Percentiles rank a stretch among this genome's conserved stretches.
Evolutionary conservation across 2,888 invertebrate genomes (phyloP).

Genomic region (Zelleria hepariella): DNA sequence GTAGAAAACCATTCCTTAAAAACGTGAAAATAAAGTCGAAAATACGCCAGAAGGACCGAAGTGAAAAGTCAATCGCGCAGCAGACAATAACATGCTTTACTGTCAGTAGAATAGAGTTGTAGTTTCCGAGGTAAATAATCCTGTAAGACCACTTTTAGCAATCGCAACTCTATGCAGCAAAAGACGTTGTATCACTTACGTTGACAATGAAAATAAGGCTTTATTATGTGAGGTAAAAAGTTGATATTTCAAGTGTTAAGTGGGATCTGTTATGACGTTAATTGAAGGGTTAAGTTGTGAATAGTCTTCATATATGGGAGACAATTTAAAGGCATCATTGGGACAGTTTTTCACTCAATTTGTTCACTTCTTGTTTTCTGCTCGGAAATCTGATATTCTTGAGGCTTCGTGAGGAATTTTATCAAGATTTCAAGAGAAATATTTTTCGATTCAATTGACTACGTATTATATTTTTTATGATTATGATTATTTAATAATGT

Average conservation of each 20-base stretch:
- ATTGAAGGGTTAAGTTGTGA: slow-evolving; percentile 37
- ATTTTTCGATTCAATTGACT: neutral
- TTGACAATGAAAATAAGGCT: slow-evolving; percentile 38
- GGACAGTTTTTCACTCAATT: slow-evolving; percentile 51
- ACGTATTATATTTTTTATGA: neutral
- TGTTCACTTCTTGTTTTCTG: slow-evolving; percentile 36
- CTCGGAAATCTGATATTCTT: slow-evolving; percentile 1
- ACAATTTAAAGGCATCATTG: slow-evolving; percentile 47
- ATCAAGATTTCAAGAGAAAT: neutral
- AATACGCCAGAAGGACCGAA: slow-evolving; percentile 15
- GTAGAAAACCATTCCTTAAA: slow-evolving; percentile 32
- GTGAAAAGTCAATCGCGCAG: slow-evolving; percentile 19
- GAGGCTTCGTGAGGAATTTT: neutral
- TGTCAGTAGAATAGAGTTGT: slow-evolving; percentile 56
- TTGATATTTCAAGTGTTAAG: slow-evolving; percentile 29
- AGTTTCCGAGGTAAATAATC: slow-evolving; percentile 39
- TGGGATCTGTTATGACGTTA: slow-evolving; percentile 32
- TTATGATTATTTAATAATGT: neutral
- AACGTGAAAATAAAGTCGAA: slow-evolving; percentile 29
- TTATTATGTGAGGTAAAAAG: slow-evolving; percentile 31
- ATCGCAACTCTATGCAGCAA: slow-evolving; percentile 24
- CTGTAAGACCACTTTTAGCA: slow-evolving; percentile 40
- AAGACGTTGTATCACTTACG: slow-evolving; percentile 30
- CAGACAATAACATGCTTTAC: slow-evolving; percentile 50
- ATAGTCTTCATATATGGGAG: slow-evolving; percentile 39